Evolutionary conservation across 2,888 invertebrate species (phyloP), one percentile per base, ranked within the genome.

Genomic region (Epirrhoe tristata): DNA sequence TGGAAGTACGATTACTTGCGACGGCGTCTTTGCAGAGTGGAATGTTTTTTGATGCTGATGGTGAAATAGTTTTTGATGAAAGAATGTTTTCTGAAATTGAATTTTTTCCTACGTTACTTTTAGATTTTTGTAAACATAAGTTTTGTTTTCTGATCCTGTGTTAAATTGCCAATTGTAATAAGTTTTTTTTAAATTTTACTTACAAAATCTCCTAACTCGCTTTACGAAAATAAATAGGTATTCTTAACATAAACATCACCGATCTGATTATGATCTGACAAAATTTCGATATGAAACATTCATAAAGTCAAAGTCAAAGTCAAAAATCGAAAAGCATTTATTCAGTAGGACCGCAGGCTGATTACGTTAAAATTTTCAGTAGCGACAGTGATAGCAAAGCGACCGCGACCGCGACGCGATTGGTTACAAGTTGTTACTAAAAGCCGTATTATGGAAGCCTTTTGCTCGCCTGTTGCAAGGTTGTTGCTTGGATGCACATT

Each of bases 201-300:
- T 17, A 51, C 5, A 46, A 57, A 61, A 62, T 58, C 50, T 58
- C 39, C 58, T 66, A 57, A 53, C 16, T 10, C 14, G 24, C 39
- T 58, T 39, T 57, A 48, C 51, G 56, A 69, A 62, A 67, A 67
- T 64, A 67, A 74, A 67, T 65, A 67, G n/a, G n/a, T n/a, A n/a
- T n/a, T 67, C 68, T 63, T 71, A 69, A 74, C 77, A 77, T 76
- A 72, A 76, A 75, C 69, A 77, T 75, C 75, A 74, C 39, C 48
- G 62, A 50, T 46, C 56, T 75, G 74, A 77, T n/a, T n/a, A n/a
- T n/a, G n/a, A n/a, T n/a, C 76, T 75, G 81, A 77, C 81, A 84
- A 81, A 82, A 80, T 75, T 74, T 70, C 78, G 76, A 81, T 82
- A 84, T 82, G 83, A 83, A 84, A 82, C 74, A 83, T 84, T 84